Evolutionary conservation across 2,797 vertebrate species (phyloP).

Genomic region (Eptatretus atami): DNA sequence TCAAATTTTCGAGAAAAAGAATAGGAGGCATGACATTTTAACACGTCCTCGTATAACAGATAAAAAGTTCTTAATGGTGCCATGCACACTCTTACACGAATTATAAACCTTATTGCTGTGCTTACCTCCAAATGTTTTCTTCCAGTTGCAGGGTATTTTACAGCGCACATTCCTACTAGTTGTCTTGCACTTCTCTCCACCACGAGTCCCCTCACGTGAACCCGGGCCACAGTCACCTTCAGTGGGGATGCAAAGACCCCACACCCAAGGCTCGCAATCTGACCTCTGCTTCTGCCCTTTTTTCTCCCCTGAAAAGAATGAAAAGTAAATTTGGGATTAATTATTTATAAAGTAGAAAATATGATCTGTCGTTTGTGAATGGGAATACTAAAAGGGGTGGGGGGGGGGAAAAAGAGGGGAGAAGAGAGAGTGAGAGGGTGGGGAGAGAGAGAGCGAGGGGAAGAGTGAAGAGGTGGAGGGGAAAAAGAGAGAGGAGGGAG

Average conservation of each 20-base stretch:
- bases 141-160: conserved; percentile 88
- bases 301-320: conserved; percentile 15
- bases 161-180: conserved; percentile 38
- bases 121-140: conserved; percentile 71
- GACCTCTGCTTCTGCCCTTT: conserved; percentile 24
- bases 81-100: too few relatives aligned
- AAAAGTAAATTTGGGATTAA: too few relatives aligned
- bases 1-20: too few relatives aligned
- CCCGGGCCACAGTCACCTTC: conserved; percentile 48
- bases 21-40: too few relatives aligned
- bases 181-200: conserved; percentile 31
- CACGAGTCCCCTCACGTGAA: conserved; percentile 35
- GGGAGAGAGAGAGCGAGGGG: not conserved
- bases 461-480: not conserved
- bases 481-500: not conserved
- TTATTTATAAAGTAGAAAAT: too few relatives aligned
- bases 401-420: not conserved
- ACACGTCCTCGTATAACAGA: too few relatives aligned
- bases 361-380: too few relatives aligned
- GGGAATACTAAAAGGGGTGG: too few relatives aligned
- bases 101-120: accelerated
- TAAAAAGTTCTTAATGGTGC: too few relatives aligned
- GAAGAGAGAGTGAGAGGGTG: not conserved
- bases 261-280: conserved; percentile 37
- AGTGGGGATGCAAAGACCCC: conserved; percentile 39